phyloP scores from a whole-genome alignment of 1,140 invertebrate genomes.

The Ceratoteleas bidentatus region DNA sequence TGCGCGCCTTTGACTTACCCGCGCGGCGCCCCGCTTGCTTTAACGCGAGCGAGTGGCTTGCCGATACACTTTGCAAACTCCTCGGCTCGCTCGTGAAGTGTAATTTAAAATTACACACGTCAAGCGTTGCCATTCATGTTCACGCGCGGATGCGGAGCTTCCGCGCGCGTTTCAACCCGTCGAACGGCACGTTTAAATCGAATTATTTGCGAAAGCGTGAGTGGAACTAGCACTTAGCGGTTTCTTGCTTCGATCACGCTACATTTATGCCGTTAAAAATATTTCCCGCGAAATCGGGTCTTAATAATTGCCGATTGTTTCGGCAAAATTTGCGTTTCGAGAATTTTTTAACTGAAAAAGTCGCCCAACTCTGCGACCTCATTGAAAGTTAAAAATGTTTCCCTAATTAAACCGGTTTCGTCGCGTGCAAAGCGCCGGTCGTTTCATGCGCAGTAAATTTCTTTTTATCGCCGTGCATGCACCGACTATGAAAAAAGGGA shows the following conservation, averaged over 20 bases:
- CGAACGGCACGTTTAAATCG: conserved; percentile 55
- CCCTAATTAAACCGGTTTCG: no score
- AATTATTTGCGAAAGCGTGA: conserved; percentile 56
- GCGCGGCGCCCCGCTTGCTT: conserved; percentile 22
- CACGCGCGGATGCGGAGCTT: conserved; percentile 25
- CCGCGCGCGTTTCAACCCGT: conserved; percentile 52
- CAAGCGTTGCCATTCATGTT: conserved; percentile 57
- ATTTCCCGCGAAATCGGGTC: conserved; percentile 14
- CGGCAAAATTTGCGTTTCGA: not conserved
- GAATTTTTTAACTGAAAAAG: not conserved
- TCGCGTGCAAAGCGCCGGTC: not conserved
- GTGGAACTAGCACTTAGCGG: conserved; percentile 33
- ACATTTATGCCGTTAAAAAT: conserved; percentile 28
- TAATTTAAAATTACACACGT: conserved; percentile 66
- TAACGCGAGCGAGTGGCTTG: conserved; percentile 27
- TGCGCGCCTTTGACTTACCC: conserved; percentile 34
- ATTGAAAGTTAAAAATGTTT: no score
- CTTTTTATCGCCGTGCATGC: conserved; percentile 13
- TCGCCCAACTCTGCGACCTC: no score
- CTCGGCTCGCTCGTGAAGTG: conserved; percentile 49
- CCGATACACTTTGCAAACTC: conserved; percentile 62
- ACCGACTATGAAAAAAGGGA: no score
- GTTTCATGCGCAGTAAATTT: conserved; percentile 11
- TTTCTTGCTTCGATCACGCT: conserved; percentile 23
- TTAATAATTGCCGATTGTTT: not conserved